Evolutionary conservation across 2,888 invertebrate genomes (phyloP), one percentile per base, ranked within the genome.

Genomic region (Latrodectus hesperus): DNA sequence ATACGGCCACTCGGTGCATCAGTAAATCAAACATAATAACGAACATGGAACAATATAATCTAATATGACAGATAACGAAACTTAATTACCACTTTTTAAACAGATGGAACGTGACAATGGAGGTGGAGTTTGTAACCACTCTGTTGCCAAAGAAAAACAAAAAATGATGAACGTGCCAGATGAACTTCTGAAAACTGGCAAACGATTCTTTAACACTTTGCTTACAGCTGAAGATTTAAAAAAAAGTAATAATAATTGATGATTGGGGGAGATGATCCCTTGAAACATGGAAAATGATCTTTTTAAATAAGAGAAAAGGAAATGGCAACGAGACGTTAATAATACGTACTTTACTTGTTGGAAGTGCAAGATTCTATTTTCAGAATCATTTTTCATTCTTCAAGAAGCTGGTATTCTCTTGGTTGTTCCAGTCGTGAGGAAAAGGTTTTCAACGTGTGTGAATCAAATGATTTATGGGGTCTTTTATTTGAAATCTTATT

Each of bases 401-500:
- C 17, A 17, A 51, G 60, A 14, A 60, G 76, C 38, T 26, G 12
- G 52, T 67, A 64, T 60, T 71, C 74, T 38, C 78, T 14, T 60
- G 4, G 60, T 60, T 12, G 38, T 53, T 70, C 67, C 52, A 67
- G 67, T 77, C 70, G 78, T 67, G 81, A 74, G 74, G 26, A 67
- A 51, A 38, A 53, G 55, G 52, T 81, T 81, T 81, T 81, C 81
- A 74, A 52, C 81, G 74, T 53, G 81, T 38, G 16, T 65, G 53
- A 75, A 74, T 81, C 81, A 10, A 12, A 81, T 81, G 81, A 81
- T 81, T 81, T 72, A 81, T 81, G 26, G 26, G n/a, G 60, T 60
- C 60, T 10, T 60, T 60, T 38, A 38, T 38, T 38, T 38, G 38
- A 60, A 60, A 60, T 60, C 11, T 60, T 60, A 60, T 60, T 60